phyloP scores from a whole-genome alignment of 2,888 invertebrate genomes.

The Tenodera sinensis region DNA sequence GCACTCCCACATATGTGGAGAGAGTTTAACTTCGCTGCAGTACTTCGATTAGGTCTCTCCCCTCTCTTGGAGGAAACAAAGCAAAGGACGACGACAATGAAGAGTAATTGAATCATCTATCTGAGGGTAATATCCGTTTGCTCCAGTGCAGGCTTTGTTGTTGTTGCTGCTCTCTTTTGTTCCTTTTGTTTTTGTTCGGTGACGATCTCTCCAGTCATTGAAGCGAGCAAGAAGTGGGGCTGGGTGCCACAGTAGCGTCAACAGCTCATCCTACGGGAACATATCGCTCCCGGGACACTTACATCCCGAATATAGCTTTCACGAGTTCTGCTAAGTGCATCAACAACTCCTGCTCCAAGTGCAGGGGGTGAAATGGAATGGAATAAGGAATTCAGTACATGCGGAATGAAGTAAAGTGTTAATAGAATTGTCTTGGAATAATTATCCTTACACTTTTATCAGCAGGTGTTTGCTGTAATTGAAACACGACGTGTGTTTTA shows the following conservation, averaged over 20 bases:
- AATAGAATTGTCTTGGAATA: too few species aligned
- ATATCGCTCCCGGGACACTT: background rate
- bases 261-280: background rate
- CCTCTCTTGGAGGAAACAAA: background rate
- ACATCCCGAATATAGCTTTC: background rate
- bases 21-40: background rate
- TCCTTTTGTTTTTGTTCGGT: background rate
- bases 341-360: too few species aligned
- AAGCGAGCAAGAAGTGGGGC: background rate
- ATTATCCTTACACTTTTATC: too few species aligned
- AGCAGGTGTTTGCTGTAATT: too few species aligned
- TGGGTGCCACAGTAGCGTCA: background rate
- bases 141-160: background rate
- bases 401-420: too few species aligned
- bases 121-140: constrained; percentile 13
- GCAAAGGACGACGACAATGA: constrained; percentile 9
- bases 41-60: constrained; percentile 6
- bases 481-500: too few species aligned
- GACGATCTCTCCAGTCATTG: background rate
- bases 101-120: constrained; percentile 21
- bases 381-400: too few species aligned
- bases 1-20: background rate
- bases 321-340: too few species aligned
- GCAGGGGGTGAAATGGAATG: too few species aligned
- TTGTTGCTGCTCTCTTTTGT: background rate